Conservation (phyloP, 1,140 invertebrate species). For the Galleria mellonella region DNA sequence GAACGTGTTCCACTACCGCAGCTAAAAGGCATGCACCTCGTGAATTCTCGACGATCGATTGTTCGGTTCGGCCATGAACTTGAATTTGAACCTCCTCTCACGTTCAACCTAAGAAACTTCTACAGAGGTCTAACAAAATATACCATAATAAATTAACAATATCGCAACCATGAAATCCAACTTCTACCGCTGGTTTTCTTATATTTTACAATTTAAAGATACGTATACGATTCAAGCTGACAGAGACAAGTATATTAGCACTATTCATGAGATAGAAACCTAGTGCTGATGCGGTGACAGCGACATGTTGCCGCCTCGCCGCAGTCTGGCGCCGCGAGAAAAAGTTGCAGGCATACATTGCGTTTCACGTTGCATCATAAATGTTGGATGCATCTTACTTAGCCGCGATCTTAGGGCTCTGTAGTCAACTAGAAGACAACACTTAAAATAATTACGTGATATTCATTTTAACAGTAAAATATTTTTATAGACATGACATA, state of each 20-base stretch:
- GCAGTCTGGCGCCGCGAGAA: slow-evolving; percentile 36
- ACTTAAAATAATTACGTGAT: no score
- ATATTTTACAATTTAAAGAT: no score
- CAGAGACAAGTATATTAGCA: slow-evolving; percentile 21
- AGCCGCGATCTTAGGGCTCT: slow-evolving; percentile 9
- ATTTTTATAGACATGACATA: no score
- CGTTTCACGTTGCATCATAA: slow-evolving; percentile 48
- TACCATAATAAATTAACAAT: no score
- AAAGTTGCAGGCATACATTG: slow-evolving; percentile 43
- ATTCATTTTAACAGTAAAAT: no score
- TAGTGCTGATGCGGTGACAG: slow-evolving; percentile 14
- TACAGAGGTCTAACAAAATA: not conserved
- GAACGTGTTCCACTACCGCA: no score
- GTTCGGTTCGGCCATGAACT: slow-evolving; percentile 59
- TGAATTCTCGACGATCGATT: slow-evolving; percentile 53
- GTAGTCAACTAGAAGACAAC: no score
- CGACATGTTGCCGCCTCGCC: slow-evolving; percentile 27
- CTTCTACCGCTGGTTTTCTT: no score
- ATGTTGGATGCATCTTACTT: slow-evolving; percentile 21
- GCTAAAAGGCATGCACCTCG: slow-evolving; percentile 17
- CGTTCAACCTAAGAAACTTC: slow-evolving; percentile 7
- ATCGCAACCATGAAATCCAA: no score
- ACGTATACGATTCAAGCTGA: no score
- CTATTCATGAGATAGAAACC: slow-evolving; percentile 51
- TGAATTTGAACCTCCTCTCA: slow-evolving; percentile 31